Percentiles rank a stretch among this genome's conserved stretches.
Evolutionary conservation across 1,140 invertebrate genomes (phyloP).

Genomic region (Trichomalopsis sarcophagae): DNA sequence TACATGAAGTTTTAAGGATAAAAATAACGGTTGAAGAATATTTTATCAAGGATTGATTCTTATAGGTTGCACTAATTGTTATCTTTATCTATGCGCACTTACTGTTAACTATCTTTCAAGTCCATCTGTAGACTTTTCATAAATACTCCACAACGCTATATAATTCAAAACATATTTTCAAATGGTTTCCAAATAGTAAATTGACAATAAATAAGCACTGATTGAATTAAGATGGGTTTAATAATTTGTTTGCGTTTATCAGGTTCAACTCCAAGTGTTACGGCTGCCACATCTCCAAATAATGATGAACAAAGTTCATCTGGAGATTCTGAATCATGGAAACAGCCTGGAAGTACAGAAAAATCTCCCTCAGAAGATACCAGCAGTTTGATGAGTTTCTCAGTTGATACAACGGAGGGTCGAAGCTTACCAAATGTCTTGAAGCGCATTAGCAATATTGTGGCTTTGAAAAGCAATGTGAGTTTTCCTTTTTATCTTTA

Average conservation of each 20-base stretch:
- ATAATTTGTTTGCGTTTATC: neutral
- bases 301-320: constrained; percentile 68
- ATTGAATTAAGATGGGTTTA: neutral
- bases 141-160: too few relatives aligned
- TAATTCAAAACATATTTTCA: too few relatives aligned
- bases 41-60: too few relatives aligned
- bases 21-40: neutral
- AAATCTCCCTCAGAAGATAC: constrained; percentile 68
- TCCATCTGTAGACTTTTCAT: too few relatives aligned
- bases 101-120: too few relatives aligned
- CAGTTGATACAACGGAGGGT: constrained; percentile 76
- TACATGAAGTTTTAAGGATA: neutral
- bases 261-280: constrained; percentile 38
- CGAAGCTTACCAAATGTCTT: constrained; percentile 87
- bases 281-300: constrained; percentile 56
- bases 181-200: too few relatives aligned
- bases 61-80: neutral
- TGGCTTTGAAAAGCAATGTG: constrained; percentile 84
- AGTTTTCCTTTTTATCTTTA: constrained; percentile 63
- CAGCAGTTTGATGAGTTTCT: constrained; percentile 68
- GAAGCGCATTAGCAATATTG: constrained; percentile 85
- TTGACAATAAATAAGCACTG: too few relatives aligned
- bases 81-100: neutral
- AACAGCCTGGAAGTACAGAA: constrained; percentile 59
- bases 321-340: constrained; percentile 68